Conservation (phyloP, 2,888 invertebrate genomes). For the Carterocephalus palaemon region DNA sequence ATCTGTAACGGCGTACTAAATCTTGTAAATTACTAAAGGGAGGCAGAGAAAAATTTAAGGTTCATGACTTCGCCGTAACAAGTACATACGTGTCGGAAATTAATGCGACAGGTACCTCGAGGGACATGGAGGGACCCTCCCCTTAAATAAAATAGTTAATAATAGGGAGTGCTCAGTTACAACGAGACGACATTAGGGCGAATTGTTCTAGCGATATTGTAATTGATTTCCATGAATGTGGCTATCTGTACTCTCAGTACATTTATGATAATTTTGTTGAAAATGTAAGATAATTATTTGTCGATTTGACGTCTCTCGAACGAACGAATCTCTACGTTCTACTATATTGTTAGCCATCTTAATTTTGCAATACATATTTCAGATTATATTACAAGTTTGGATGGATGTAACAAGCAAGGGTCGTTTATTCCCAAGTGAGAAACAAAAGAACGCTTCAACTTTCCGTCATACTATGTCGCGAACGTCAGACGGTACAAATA, state of each 20-base stretch:
- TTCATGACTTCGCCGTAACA: constrained; percentile 33
- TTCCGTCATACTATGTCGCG: constrained; percentile 30
- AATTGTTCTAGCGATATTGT: constrained; percentile 49
- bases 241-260: too few relatives aligned
- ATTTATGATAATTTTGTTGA: too few relatives aligned
- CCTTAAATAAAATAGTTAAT: constrained; percentile 73
- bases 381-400: not conserved
- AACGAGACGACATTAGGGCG: constrained; percentile 51
- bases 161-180: constrained; percentile 59
- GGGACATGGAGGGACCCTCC: constrained; percentile 56
- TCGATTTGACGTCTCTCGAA: too few relatives aligned
- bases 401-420: not conserved
- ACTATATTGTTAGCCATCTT: too few relatives aligned
- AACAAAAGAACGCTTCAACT: constrained; percentile 22
- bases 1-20: constrained; percentile 50
- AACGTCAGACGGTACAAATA: constrained; percentile 32
- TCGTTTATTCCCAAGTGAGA: constrained; percentile 5
- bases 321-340: too few relatives aligned
- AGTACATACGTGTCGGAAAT: constrained; percentile 54
- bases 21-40: constrained; percentile 50
- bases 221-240: constrained; percentile 39
- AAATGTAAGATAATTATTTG: too few relatives aligned
- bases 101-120: constrained; percentile 69
- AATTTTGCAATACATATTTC: not conserved
- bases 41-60: constrained; percentile 34